Evolutionary conservation across 1,140 invertebrate genomes (phyloP).

Genomic region (Cecropterus lyciades): DNA sequence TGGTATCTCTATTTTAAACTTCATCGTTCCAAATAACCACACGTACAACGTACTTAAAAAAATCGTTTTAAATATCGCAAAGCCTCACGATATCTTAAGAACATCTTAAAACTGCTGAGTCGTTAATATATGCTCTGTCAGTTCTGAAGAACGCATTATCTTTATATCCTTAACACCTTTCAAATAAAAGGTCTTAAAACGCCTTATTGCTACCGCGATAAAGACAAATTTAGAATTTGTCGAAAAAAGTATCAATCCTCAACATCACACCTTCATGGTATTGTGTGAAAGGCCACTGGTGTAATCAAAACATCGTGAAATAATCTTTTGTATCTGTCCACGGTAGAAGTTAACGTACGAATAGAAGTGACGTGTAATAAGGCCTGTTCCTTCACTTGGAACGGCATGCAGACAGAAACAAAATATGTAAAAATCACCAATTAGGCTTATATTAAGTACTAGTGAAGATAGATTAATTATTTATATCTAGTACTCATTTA

Average conservation of each 20-base stretch:
- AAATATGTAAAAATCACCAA: too few species aligned
- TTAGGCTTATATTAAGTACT: too few species aligned
- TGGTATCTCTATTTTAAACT: too few species aligned
- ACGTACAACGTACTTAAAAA: too few species aligned
- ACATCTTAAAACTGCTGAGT: constrained; percentile 54
- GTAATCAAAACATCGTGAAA: constrained; percentile 67
- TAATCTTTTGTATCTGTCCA: constrained; percentile 53
- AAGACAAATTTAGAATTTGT: constrained; percentile 17
- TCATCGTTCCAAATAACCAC: too few species aligned
- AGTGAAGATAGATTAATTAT: too few species aligned
- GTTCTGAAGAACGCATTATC: constrained; percentile 46
- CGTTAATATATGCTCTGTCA: constrained; percentile 59
- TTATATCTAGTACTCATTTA: too few species aligned
- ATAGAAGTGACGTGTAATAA: neutral
- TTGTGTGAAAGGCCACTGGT: constrained; percentile 51
- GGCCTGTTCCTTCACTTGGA: too few species aligned
- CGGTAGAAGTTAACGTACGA: constrained; percentile 10
- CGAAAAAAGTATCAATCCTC: constrained; percentile 12
- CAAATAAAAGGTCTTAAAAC: constrained; percentile 32
- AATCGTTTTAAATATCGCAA: neutral
- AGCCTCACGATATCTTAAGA: constrained; percentile 23
- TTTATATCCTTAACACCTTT: constrained; percentile 39
- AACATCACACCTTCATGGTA: constrained; percentile 54
- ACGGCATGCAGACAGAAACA: too few species aligned
- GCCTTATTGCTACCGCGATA: constrained; percentile 31